Base-by-base conservation (phyloP, 2,113 vertebrate species). In the Gavia stellata region DNA sequence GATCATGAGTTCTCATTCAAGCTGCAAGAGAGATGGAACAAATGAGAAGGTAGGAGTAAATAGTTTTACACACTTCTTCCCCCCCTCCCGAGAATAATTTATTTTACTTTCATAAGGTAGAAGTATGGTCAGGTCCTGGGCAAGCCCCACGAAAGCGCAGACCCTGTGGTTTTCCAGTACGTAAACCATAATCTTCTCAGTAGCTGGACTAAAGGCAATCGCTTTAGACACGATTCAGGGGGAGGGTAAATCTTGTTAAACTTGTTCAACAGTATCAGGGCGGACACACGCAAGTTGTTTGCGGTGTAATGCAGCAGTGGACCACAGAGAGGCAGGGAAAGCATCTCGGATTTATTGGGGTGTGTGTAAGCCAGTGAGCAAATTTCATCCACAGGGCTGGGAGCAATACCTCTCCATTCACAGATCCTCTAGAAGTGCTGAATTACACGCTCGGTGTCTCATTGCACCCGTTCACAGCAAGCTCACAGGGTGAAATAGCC, bases 201-300 rank as follows among this genome's bases (percentile, higher is more conserved):
- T 7, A 81, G 77, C 86, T 62, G 82, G 63, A 88, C 81, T 79
- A 92, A 70, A 91, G 81, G 44, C 38, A 79, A 15, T 14, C 55
- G 44, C 66, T 92, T 82, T 68, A 45, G 52, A 31, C 34, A 84
- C 53, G 70, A 61, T 14, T 59, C 13, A 6, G 0, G 0, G 58
- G 71, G 58, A 80, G 26, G 55, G 33, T 36, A 65, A 77, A 94
- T 83, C 94, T 83, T n/a, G 71, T 96, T 93, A 81, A 95, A 70
- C 25, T 18, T 36, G 19, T 58, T 59, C 55, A 25, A 2, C 40
- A 44, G 36, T 14, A 12, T 6, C 0, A 0, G 58, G 53, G 26
- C 0, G 0, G 71, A 42, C 61, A 70, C 36, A 20, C 44, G 25
- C 13, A 12, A 9, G 40, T 10, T 6, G 5, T 28, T 53, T 15